These are phyloP conservation scores for Tenthredo mesomela DNA, from an alignment of 2,888 invertebrate species.

Conservation along the genomic window DNA sequence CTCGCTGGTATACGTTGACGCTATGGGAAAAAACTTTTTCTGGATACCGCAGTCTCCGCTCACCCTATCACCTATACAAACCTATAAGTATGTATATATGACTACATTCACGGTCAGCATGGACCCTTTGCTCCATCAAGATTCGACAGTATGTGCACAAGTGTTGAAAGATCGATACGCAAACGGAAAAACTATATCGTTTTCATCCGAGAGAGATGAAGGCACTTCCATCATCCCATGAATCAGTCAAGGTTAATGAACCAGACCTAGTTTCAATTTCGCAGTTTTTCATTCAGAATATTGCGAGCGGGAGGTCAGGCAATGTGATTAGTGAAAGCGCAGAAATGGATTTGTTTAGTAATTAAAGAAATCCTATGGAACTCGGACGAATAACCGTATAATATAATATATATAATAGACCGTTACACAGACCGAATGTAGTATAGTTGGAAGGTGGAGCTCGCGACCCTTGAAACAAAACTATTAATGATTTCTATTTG, in stretches of 20 bases:
- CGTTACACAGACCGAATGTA: not conserved
- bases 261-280: not conserved
- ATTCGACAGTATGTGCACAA: not conserved
- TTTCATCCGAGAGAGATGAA: not conserved
- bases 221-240: not conserved
- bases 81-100: not conserved
- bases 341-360: not conserved
- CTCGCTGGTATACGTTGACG: slow-evolving; percentile 19
- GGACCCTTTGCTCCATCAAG: not conserved
- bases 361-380: not conserved
- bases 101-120: not conserved
- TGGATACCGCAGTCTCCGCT: not conserved
- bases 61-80: slow-evolving; percentile 13
- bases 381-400: not conserved
- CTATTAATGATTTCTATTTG: slow-evolving; percentile 77
- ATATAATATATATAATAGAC: not conserved
- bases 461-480: slow-evolving; percentile 73
- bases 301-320: not conserved
- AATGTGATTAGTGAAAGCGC: not conserved
- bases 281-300: not conserved
- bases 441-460: slow-evolving; percentile 52
- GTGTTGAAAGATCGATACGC: slow-evolving; percentile 3
- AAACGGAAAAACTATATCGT: slow-evolving; percentile 10
- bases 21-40: slow-evolving; percentile 54
- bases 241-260: not conserved